Evolutionary conservation across 2,797 vertebrate genomes (phyloP).

Genomic region (Babyrousa celebensis): DNA sequence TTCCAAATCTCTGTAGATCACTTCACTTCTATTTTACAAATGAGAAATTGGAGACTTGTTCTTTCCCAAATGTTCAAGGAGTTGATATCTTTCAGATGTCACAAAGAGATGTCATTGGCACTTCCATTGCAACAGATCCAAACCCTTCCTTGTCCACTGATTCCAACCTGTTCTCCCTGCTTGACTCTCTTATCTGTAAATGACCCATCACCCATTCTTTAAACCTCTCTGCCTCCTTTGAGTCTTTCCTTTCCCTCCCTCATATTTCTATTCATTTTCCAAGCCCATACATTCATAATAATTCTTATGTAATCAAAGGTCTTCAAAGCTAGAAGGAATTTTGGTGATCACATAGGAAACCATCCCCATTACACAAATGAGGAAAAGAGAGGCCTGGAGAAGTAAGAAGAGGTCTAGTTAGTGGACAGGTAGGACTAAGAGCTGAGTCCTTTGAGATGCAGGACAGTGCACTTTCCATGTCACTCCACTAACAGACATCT

Average conservation of each 20-base stretch:
- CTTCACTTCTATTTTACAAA: slow-evolving; percentile 49
- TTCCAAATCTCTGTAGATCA: background rate
- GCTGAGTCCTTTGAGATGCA: background rate
- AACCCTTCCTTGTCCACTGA: background rate
- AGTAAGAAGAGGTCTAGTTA: background rate
- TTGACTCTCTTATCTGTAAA: background rate
- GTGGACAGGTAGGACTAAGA: background rate
- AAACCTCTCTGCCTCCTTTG: background rate
- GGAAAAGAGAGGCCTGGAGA: background rate
- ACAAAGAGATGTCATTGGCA: background rate
- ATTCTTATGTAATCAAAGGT: background rate
- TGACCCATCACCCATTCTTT: background rate
- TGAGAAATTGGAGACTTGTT: background rate
- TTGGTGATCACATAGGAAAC: background rate
- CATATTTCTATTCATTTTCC: background rate
- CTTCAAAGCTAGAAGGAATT: slow-evolving; percentile 20
- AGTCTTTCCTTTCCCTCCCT: slow-evolving; percentile 16
- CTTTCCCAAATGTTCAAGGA: background rate
- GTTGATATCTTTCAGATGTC: background rate
- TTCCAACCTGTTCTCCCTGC: background rate
- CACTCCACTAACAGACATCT: background rate
- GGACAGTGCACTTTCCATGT: background rate
- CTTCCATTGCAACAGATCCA: background rate
- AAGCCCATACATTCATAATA: background rate
- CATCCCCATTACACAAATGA: background rate